These are phyloP conservation scores for Asbolus verrucosus DNA, from an alignment of 1,140 invertebrate species.

Conservation along the genomic window DNA sequence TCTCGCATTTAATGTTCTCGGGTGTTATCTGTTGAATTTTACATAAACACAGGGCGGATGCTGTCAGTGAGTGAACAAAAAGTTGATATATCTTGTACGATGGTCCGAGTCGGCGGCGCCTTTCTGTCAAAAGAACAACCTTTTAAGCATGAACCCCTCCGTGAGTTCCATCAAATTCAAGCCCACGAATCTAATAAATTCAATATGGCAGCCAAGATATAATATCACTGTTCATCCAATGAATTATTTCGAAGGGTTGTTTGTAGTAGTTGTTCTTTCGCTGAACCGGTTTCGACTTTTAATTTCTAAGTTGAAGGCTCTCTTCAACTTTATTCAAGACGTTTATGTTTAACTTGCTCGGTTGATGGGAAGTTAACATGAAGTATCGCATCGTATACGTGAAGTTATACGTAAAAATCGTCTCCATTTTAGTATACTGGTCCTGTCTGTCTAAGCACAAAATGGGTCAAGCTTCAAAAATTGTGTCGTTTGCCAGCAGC, in stretches of 20 bases:
- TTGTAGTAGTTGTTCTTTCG: not conserved
- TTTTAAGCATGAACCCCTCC: conserved; percentile 9
- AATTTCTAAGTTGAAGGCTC: conserved; percentile 10
- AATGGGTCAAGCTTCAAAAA: too few species aligned
- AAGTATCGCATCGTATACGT: conserved; percentile 14
- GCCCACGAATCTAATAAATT: conserved; percentile 20
- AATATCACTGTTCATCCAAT: conserved; percentile 12
- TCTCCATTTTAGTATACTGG: conserved; percentile 1
- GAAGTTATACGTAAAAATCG: not conserved
- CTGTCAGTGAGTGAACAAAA: conserved; percentile 23
- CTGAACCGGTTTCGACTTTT: conserved; percentile 26
- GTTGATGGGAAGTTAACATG: conserved; percentile 17
- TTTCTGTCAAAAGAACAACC: conserved; percentile 20
- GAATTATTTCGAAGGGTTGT: conserved; percentile 33
- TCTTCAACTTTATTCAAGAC: conserved; percentile 20
- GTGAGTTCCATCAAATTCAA: not conserved
- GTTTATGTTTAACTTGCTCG: conserved; percentile 21
- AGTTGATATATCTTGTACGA: conserved; percentile 31
- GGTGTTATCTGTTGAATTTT: conserved; percentile 34
- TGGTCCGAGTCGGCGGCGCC: conserved; percentile 18
- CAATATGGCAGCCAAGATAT: conserved; percentile 8
- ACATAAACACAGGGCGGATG: conserved; percentile 30
- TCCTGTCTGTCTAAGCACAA: too few species aligned
- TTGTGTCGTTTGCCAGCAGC: too few species aligned
- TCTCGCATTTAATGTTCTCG: conserved; percentile 25